Evolutionary conservation across 2,888 invertebrate genomes (phyloP), one percentile per base, ranked within the genome.

Genomic region (Drosophila ezoana): DNA sequence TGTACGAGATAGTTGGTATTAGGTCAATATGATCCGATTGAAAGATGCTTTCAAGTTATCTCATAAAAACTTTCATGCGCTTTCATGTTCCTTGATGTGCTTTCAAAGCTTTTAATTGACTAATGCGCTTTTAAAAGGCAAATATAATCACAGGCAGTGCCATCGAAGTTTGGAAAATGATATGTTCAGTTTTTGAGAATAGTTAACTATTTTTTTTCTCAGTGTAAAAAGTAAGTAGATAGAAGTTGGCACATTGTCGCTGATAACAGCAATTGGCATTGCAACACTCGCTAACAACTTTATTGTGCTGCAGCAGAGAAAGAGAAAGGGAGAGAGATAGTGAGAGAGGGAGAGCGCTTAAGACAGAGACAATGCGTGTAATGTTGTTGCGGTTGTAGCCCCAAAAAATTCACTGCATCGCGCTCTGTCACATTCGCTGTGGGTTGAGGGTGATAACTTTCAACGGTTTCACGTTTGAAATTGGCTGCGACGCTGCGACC

Each of bases 381-480:
- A 78, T 37, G 57, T 75, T 64, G 45, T 56, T 64, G 75, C 64
- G 79, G 75, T 61, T 52, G 75, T n/a, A 52, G 45, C 8, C 75
- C 73, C 56, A n/a, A 53, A 70, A 73, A 61, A 65, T 54, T 35
- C 53, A 62, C 54, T 67, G 58, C 67, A 72, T 74, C 66, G 28
- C 23, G 57, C 51, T 51, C 68, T 75, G 75, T 78, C 75, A 78
- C 69, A 58, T 38, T 54, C 47, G 58, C 45, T 33, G 54, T 41
- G 67, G 63, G 47, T 38, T 48, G 64, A 73, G 82, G 88, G 88
- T 87, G 85, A 89, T 89, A 86, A 89, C 85, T 86, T 86, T 87
- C 86, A 86, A 89, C 89, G 81, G 85, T 85, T 85, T 85, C 86
- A 85, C 86, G 78, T 80, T 77, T 72, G 77, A 72, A 87, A 87